Evolutionary conservation across 2,113 vertebrate species (phyloP).

Genomic region (Orthonyx spaldingii): DNA sequence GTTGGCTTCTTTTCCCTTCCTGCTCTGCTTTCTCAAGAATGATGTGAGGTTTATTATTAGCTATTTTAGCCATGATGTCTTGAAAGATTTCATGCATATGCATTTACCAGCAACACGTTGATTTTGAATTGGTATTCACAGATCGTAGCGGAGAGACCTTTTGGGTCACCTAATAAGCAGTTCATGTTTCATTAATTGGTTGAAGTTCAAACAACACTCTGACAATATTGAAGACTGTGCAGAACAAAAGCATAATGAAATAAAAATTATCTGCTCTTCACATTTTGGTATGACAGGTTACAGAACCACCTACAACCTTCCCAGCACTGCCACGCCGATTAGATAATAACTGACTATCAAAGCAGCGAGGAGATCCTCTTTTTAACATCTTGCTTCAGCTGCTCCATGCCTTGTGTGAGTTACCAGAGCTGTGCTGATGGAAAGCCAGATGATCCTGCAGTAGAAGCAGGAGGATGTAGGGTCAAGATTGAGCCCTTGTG

Average conservation of each 20-base stretch:
- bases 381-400: neutral
- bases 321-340: neutral
- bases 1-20: neutral
- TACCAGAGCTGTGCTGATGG: neutral
- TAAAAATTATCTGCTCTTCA: slow-evolving; percentile 52
- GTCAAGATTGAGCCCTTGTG: slow-evolving; percentile 7
- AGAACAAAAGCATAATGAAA: slow-evolving; percentile 54
- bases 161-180: slow-evolving; percentile 55
- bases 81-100: slow-evolving; percentile 41
- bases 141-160: slow-evolving; percentile 25
- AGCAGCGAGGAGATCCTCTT: neutral
- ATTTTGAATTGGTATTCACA: slow-evolving; percentile 53
- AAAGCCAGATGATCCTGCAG: slow-evolving; percentile 3
- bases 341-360: slow-evolving; percentile 43
- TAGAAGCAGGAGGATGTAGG: neutral
- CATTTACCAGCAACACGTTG: slow-evolving; percentile 23
- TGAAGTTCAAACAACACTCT: slow-evolving; percentile 44
- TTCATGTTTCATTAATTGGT: slow-evolving; percentile 63
- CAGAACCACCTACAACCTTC: slow-evolving; percentile 18
- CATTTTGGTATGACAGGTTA: slow-evolving; percentile 27
- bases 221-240: slow-evolving; percentile 42
- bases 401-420: neutral
- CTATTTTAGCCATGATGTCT: slow-evolving; percentile 24
- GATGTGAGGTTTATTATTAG: slow-evolving; percentile 30
- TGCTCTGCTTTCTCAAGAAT: slow-evolving; percentile 15